Evolutionary conservation across 2,888 invertebrate genomes (phyloP), one percentile per base, ranked within the genome.

Genomic region (Argyresthia goedartella): DNA sequence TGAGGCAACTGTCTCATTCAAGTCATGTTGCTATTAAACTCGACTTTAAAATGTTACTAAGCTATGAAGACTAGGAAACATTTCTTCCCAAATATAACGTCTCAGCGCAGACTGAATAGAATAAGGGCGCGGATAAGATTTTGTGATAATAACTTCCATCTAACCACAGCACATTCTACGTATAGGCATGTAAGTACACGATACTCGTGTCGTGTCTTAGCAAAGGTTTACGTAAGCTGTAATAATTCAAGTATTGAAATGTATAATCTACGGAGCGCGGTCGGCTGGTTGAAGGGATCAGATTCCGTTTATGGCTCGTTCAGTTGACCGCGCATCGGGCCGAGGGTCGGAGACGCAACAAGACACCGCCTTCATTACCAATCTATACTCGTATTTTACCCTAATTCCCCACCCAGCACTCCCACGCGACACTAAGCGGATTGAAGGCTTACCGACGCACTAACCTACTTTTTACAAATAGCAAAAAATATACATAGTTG

Each of bases 391-490:
- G n/a, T n/a, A 85, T 81, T 78, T 70, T 71, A 75, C 69, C 69
- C 69, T 78, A 78, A 80, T 77, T 78, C 77, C 72, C 65, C n/a
- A n/a, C n/a, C n/a, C 68, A 64, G 61, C 62, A 70, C 73, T 67
- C 73, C 73, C 69, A 74, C 76, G 67, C 72, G 68, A n/a, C n/a
- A n/a, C n/a, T 84, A 86, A 85, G 81, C 81, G 81, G 86, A 85
- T 86, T 86, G 78, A 63, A 72, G 65, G 76, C 81, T 84, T 85
- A 84, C 68, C 67, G 65, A 64, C 68, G 67, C 68, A 67, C 73
- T 76, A 73, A 77, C 78, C 76, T 76, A 81, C 73, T 76, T 81
- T 71, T 78, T 70, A 66, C 71, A 76, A n/a, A 73, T 76, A 69
- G 74, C 73, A 78, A 78, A 78, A 52, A 81, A 81, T n/a, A 69